A percentile compares a stretch with the other conserved stretches of the same genome.
Evolutionary conservation across 2,113 vertebrate species (phyloP).

Genomic region (Ailurus styani): DNA sequence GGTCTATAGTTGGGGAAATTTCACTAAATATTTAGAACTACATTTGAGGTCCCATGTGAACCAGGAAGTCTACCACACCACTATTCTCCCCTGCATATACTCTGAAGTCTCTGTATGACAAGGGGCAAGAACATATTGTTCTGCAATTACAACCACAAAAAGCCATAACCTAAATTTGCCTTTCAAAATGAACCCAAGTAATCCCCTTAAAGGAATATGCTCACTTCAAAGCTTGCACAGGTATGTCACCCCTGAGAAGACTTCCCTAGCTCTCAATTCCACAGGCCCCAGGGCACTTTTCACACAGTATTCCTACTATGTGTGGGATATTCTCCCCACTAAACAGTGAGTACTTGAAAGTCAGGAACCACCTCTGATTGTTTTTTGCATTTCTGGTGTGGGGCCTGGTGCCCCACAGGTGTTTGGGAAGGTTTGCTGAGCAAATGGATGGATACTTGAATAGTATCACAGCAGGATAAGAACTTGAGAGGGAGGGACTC

Average conservation of each 20-base stretch:
- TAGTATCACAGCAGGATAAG: not conserved
- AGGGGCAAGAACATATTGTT: not conserved
- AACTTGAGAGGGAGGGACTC: not conserved
- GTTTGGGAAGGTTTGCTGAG: not conserved
- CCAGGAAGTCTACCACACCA: not conserved
- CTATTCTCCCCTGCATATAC: not conserved
- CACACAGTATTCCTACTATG: not conserved
- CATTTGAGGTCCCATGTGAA: not conserved
- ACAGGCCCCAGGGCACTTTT: not conserved
- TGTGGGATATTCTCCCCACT: not conserved
- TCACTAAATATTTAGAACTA: not conserved
- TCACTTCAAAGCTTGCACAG: not conserved
- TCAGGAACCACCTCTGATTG: not conserved
- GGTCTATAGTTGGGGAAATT: not conserved
- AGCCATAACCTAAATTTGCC: not conserved
- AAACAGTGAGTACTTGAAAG: not conserved
- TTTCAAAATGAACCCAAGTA: slow-evolving; percentile 21
- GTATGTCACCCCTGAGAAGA: not conserved
- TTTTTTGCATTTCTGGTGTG: not conserved
- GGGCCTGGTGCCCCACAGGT: not conserved
- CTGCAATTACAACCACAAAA: not conserved
- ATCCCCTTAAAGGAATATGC: not conserved
- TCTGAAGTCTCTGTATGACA: not conserved
- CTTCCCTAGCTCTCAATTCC: not conserved
- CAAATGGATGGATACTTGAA: not conserved